These are phyloP conservation scores for Limenitis camilla DNA, from an alignment of 2,888 invertebrate genomes.

Conservation along the genomic window DNA sequence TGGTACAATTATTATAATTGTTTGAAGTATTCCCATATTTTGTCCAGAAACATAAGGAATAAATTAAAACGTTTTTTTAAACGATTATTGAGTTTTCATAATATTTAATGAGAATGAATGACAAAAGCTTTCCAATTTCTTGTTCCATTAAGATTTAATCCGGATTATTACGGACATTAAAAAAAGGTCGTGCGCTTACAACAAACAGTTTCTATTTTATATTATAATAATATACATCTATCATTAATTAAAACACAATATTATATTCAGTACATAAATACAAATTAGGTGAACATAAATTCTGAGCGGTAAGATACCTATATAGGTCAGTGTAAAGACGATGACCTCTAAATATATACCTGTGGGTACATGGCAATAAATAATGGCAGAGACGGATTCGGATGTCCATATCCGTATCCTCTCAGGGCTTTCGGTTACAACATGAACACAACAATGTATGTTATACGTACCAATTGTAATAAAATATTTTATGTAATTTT, in stretches of 20 bases:
- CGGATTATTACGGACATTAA: no score
- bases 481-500: background rate
- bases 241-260: background rate
- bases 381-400: constrained; percentile 16
- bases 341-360: constrained; percentile 3
- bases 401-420: constrained; percentile 18
- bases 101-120: no score
- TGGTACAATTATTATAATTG: no score
- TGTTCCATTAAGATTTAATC: no score
- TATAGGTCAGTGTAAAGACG: constrained; percentile 10
- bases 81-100: no score
- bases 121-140: no score
- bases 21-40: no score
- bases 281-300: constrained; percentile 8
- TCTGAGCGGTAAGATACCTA: constrained; percentile 3
- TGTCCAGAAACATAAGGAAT: no score
- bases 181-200: no score
- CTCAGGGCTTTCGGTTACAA: constrained; percentile 4
- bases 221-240: no score
- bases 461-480: background rate
- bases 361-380: constrained; percentile 13
- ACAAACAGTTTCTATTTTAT: no score
- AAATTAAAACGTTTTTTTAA: no score
- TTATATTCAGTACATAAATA: constrained; percentile 6
- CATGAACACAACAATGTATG: background rate